Evolutionary conservation across 2,113 vertebrate genomes (phyloP).

Genomic region (Oxygymnocypris stewartii): DNA sequence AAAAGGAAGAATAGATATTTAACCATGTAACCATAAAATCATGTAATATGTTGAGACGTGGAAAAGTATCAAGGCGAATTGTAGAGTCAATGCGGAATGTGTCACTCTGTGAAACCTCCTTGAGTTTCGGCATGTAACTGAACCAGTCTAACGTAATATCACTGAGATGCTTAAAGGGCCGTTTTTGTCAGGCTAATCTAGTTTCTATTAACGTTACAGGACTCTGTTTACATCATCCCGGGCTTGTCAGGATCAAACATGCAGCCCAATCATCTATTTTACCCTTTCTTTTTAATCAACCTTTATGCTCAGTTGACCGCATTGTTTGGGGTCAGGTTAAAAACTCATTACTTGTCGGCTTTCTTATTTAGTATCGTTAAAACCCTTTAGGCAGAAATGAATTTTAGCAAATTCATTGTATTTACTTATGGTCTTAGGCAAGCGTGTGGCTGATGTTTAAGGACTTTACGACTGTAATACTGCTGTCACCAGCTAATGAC

Average conservation of each 20-base stretch:
- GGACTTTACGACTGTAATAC: slow-evolving; percentile 3
- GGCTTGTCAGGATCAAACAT: background rate
- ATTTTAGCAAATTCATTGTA: too few relatives aligned
- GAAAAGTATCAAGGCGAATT: background rate
- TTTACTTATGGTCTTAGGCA: background rate
- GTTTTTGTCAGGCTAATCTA: background rate
- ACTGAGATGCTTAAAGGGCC: background rate
- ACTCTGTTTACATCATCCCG: background rate
- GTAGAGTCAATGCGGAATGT: slow-evolving; percentile 49
- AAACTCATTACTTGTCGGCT: too few relatives aligned
- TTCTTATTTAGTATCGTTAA: background rate
- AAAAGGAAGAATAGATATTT: background rate
- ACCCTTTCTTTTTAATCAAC: background rate
- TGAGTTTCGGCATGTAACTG: background rate
- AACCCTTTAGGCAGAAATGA: background rate
- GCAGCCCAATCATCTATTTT: background rate
- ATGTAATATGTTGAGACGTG: background rate
- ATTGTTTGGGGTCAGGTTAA: background rate
- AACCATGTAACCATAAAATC: too few relatives aligned
- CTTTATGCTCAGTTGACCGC: background rate
- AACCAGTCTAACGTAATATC: background rate
- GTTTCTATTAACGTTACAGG: background rate
- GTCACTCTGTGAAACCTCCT: background rate
- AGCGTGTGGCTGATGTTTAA: background rate
- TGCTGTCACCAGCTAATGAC: background rate